Percentiles rank a stretch among this genome's conserved stretches.
Evolutionary conservation across 2,797 vertebrate genomes (phyloP).

Genomic region (Gambelia wislizenii): DNA sequence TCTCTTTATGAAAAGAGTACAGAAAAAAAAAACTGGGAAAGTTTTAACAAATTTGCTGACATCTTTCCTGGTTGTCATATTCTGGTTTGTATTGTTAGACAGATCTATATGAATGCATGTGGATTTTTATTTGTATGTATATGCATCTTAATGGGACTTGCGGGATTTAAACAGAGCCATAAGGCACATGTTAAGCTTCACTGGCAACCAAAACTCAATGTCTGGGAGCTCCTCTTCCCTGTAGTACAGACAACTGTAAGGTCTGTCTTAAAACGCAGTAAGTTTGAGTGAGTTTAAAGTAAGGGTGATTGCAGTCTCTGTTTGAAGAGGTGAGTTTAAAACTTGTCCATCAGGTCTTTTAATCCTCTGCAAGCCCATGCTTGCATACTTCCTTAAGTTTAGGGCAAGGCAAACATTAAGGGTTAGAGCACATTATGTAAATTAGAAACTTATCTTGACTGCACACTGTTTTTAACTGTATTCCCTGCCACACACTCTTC

Average conservation of each 20-base stretch:
- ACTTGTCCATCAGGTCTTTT: conserved; percentile 25
- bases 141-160: neutral
- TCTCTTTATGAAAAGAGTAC: neutral
- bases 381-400: neutral
- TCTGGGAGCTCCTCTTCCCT: neutral
- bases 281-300: neutral
- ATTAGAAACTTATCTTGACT: conserved; percentile 34
- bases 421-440: conserved; percentile 31
- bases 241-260: neutral
- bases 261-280: neutral
- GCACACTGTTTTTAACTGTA: neutral
- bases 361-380: conserved; percentile 36
- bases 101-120: neutral
- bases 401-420: conserved; percentile 10
- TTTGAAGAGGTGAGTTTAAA: conserved; percentile 39
- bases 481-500: neutral
- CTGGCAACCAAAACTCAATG: neutral
- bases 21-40: neutral
- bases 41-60: no score
- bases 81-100: neutral
- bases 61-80: neutral
- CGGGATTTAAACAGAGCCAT: neutral
- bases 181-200: neutral
- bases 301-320: neutral
- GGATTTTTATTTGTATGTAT: neutral